Evolutionary conservation across 1,140 invertebrate genomes (phyloP), one percentile per base, ranked within the genome.

Genomic region (Parapsyche elsis): DNA sequence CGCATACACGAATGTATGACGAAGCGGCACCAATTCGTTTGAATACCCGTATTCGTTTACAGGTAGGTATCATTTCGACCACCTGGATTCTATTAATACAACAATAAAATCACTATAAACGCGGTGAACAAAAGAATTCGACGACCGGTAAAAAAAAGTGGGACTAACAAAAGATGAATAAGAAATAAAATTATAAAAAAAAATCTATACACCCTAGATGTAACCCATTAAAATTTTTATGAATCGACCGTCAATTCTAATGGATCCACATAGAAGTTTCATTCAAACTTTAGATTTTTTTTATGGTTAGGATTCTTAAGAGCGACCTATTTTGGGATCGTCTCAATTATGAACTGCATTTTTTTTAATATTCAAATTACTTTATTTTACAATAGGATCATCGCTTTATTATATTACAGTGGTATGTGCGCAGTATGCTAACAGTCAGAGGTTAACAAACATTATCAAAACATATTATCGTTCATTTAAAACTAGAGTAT

Each of bases 201-300:
- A 61, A 61, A 61, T 9, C 57, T 7, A 16, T 61, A 38, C 30
- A 61, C 57, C 57, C 57, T 21, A 61, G 57, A 61, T 61, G 1
- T 21, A 61, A 61, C 57, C 57, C 57, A 61, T 61, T 61, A 61
- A 61, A 61, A 61, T 61, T 61, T 61, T 67, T 67, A 67, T 26
- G 24, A 67, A 67, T 67, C 24, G 23, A 9, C 64, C 59, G 59
- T 23, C 21, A 61, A 19, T 19, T 61, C 59, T 21, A 14, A 53
- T 53, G 49, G 49, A 2, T 53, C 12, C 49, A 1, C 57, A 61
- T 61, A 19, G 57, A 61, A 61, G 19, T 61, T 61, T 61, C 57
- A 61, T 61, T 61, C 57, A 61, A 61, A n/a, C 21, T 61, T 53
- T 46, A 46, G 14, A 14, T n/a, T 57, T 61, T 19, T 61, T 19